A percentile compares a stretch with the other conserved stretches of the same genome.
These are phyloP conservation scores for Parotocinclus haroldoi DNA, from an alignment of 2,797 vertebrate species.

Conservation along the genomic window DNA sequence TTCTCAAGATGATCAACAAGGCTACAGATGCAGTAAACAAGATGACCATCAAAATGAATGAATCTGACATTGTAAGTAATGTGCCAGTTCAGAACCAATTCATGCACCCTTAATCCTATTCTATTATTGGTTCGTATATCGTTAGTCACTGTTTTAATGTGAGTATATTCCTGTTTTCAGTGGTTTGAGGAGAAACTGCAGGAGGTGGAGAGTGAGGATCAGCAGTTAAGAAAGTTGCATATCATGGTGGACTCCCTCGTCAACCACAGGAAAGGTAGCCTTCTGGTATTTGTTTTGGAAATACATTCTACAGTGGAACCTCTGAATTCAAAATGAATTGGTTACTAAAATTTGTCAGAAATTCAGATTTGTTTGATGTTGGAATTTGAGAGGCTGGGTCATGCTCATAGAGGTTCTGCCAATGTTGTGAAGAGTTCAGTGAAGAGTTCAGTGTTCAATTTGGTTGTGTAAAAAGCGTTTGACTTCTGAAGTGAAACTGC, in stretches of 20 bases:
- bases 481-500: too few species aligned
- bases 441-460: too few species aligned
- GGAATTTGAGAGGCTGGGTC: not conserved
- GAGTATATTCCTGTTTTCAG: slow-evolving; percentile 59
- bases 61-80: slow-evolving; percentile 88
- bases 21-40: slow-evolving; percentile 96
- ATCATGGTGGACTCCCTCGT: slow-evolving; percentile 85
- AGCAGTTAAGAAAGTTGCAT: slow-evolving; percentile 90
- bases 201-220: slow-evolving; percentile 93
- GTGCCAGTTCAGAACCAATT: not conserved
- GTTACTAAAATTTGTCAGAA: too few species aligned
- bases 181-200: slow-evolving; percentile 99
- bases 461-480: too few species aligned
- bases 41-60: slow-evolving; percentile 99
- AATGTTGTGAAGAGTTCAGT: too few species aligned
- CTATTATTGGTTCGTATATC: not conserved
- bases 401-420: not conserved
- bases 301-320: not conserved
- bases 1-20: slow-evolving; percentile 96
- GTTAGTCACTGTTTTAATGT: not conserved
- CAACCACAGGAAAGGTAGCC: slow-evolving; percentile 88
- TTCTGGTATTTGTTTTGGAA: not conserved
- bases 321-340: not conserved
- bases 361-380: too few species aligned
- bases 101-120: not conserved